Base-by-base conservation (phyloP, 1,140 invertebrate genomes). In the Patella vulgata region DNA sequence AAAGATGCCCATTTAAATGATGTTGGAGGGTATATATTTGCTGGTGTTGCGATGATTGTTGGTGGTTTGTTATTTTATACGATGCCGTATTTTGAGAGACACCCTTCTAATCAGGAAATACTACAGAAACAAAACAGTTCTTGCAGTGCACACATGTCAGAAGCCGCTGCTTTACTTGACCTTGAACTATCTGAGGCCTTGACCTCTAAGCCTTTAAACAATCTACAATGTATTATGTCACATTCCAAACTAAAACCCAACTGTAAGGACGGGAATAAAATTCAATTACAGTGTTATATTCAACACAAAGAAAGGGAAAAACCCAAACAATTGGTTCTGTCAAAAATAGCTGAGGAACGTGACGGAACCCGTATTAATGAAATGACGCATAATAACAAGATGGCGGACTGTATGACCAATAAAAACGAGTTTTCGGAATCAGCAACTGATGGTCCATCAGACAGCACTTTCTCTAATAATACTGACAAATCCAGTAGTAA, bases 261-360 rank as follows among this genome's bases (percentile, higher is more conserved):
- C 14, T 61, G 61, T 8, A 74, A 74, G 53, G 74, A 77, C 46
- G 61, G 64, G 14, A 68, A 68, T 30, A 74, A 74, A 43, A 75
- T 75, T 40, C 75, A 77, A 66, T 71, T 78, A 64, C 77, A 80
- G 68, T 77, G 79, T 59, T 74, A 74, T 60, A 70, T 77, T 46
- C 73, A 73, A 55, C 73, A 77, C 52, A 81, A 74, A 56, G 73
- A 80, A 31, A 70, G 73, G 42, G 74, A 79, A 46, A 71, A 73
- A 31, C 69, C 74, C 14, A 75, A 74, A 69, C 77, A 79, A 55
- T 75, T 73, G 27, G 65, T 79, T 43, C 57, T 81, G 43, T 79
- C 79, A 27, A 73, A 74, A 68, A 81, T 81, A 17, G 73, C 73
- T 31, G 79, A 81, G 53, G 79, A 81, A 46, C 77, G 74, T 40